These are phyloP conservation scores for Fregetta grallaria DNA, from an alignment of 2,113 vertebrate species.

Conservation along the genomic window DNA sequence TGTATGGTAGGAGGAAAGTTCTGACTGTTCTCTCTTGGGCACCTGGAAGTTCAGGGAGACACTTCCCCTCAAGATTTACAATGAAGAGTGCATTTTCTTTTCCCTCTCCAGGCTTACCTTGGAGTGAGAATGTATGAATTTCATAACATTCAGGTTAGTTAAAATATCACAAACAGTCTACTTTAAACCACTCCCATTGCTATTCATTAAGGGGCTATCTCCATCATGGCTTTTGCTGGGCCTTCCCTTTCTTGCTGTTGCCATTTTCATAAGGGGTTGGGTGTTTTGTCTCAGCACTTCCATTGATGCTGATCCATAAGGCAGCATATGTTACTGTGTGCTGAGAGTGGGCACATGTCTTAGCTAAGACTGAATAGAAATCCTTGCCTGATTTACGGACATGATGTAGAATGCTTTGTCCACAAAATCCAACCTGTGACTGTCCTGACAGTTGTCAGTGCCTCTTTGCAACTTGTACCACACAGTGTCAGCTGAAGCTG, in stretches of 20 bases:
- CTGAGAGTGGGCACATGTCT: background rate
- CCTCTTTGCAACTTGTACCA: background rate
- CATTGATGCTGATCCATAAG: background rate
- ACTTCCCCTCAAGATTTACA: rapidly evolving
- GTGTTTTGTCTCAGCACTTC: background rate
- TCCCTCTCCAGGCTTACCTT: background rate
- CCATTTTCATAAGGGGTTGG: background rate
- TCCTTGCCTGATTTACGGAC: background rate
- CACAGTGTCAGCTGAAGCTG: background rate
- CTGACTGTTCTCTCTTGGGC: background rate
- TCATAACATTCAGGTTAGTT: background rate
- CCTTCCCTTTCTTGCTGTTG: background rate
- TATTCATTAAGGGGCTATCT: background rate
- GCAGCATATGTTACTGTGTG: background rate
- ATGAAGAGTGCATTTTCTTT: background rate
- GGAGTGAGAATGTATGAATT: background rate
- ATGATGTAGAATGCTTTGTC: background rate
- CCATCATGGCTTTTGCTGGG: background rate
- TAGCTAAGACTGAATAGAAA: background rate
- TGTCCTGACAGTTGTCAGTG: background rate
- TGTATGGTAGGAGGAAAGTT: background rate
- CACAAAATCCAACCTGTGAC: background rate
- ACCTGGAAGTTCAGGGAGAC: background rate
- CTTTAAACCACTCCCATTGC: background rate
- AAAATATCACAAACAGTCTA: background rate